Base-by-base conservation (phyloP, 2,797 vertebrate genomes). In the Sebastes aleutianus region DNA sequence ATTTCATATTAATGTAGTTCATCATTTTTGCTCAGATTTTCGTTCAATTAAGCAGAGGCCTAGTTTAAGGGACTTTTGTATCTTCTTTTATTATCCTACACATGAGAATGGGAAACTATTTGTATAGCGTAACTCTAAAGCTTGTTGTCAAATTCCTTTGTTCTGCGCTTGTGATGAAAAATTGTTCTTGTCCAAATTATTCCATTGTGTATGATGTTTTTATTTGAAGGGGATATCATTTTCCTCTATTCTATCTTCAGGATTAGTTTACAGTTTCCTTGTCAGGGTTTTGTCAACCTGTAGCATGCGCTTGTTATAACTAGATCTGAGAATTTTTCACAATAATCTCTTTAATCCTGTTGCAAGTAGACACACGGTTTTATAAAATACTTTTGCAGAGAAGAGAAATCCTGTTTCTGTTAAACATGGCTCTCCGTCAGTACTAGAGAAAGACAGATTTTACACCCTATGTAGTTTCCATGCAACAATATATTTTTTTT, bases 1-100 rank as follows among this genome's bases (percentile, higher is more conserved):
- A 95, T 90, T 93, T 92, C 85, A 83, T 88, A 89, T 86, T 80
- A 68, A 91, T 86, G 79, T 85, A 80, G 82, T 91, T 87, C 88
- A 58, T 80, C 16, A 68, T 82, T 80, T 87, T 84, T 77, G 39
- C 36, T 72, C 27, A 53, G 58, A 63, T 75, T 36, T n/a, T 22
- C 47, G 32, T 53, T 53, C 1, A 53, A 57, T 76, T 20, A 77
- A 64, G 34, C 62, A 75, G 79, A 75, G 59, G 58, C 56, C 53
- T 72, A 76, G 70, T 69, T 81, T 76, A 82, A 82, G 75, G 83
- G 76, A 85, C 57, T 80, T 86, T 85, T 87, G 56, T 85, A 84
- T 81, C 32, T 39, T 39, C 36, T 89, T 79, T 86, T 76, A 34
- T 67, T 57, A 66, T 74, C 36, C 61, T 75, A 75, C 36, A 58